Evolutionary conservation across 2,888 invertebrate species (phyloP).

Genomic region (Athetis lepigone): DNA sequence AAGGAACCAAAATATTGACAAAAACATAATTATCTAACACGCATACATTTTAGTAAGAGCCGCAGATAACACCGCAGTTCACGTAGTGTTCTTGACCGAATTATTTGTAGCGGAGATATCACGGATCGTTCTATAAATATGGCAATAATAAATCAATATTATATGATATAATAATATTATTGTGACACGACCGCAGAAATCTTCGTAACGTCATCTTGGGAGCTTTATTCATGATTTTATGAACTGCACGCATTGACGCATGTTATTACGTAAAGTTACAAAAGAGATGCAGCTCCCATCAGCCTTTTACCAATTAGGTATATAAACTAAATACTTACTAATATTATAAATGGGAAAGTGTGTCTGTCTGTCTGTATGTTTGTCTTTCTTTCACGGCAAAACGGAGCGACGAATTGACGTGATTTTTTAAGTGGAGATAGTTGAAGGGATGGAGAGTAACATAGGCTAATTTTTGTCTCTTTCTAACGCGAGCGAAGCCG

Average conservation of each 20-base stretch:
- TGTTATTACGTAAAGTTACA: neutral
- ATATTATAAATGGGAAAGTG: no score
- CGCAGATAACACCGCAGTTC: slow-evolving; percentile 35
- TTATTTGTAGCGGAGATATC: slow-evolving; percentile 55
- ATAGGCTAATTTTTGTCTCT: no score
- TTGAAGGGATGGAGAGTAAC: no score
- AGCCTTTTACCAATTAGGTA: no score
- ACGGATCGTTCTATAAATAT: slow-evolving; percentile 53
- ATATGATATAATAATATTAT: slow-evolving; percentile 55
- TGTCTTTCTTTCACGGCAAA: no score
- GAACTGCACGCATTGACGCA: slow-evolving; percentile 1
- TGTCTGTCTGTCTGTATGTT: no score
- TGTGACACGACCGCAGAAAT: slow-evolving; percentile 47
- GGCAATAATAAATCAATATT: slow-evolving; percentile 52
- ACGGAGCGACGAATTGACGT: no score
- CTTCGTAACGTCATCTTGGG: slow-evolving; percentile 47
- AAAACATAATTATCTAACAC: slow-evolving; percentile 33
- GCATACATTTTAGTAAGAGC: slow-evolving; percentile 17
- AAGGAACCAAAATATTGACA: slow-evolving; percentile 36
- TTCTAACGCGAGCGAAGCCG: no score
- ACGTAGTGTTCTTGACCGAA: slow-evolving; percentile 46
- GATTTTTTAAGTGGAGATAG: no score
- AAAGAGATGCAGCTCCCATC: no score
- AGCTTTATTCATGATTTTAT: slow-evolving; percentile 50
- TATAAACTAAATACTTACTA: no score